phyloP scores from a whole-genome alignment of 1,140 invertebrate species.

The Heliothis virescens region DNA sequence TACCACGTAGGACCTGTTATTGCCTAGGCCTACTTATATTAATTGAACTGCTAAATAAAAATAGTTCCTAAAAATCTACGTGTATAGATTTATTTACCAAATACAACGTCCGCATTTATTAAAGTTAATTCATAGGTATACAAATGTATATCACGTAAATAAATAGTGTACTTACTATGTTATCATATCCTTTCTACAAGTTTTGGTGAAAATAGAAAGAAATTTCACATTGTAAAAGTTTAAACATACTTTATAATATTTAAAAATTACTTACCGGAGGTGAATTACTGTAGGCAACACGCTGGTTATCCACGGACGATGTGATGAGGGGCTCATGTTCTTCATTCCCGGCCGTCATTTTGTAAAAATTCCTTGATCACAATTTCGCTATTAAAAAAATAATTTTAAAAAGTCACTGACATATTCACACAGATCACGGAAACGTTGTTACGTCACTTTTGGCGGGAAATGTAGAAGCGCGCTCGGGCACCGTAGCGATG shows the following conservation, averaged over 20 bases:
- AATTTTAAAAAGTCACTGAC: constrained; percentile 43
- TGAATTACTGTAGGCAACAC: constrained; percentile 77
- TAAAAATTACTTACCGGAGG: constrained; percentile 64
- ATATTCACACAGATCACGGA: constrained; percentile 42
- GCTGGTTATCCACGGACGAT: constrained; percentile 78
- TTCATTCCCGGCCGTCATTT: constrained; percentile 80
- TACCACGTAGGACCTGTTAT: too few relatives aligned
- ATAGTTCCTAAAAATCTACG: too few relatives aligned
- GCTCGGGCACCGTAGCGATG: constrained; percentile 18
- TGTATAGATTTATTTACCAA: too few relatives aligned
- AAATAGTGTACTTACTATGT: too few relatives aligned
- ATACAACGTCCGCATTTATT: too few relatives aligned
- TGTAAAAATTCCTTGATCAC: constrained; percentile 55
- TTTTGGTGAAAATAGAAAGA: not conserved
- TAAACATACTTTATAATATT: not conserved
- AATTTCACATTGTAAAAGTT: not conserved
- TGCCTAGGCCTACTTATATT: too few relatives aligned
- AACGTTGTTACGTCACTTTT: constrained; percentile 44
- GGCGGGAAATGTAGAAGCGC: constrained; percentile 44
- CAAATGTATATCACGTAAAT: too few relatives aligned
- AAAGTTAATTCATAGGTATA: too few relatives aligned
- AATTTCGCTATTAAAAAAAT: constrained; percentile 37
- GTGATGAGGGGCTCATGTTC: constrained; percentile 81
- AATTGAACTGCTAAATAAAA: too few relatives aligned
- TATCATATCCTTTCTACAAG: too few relatives aligned